Base-by-base conservation (phyloP, 2,797 vertebrate genomes). In the Poeciliopsis paucimaculata region DNA sequence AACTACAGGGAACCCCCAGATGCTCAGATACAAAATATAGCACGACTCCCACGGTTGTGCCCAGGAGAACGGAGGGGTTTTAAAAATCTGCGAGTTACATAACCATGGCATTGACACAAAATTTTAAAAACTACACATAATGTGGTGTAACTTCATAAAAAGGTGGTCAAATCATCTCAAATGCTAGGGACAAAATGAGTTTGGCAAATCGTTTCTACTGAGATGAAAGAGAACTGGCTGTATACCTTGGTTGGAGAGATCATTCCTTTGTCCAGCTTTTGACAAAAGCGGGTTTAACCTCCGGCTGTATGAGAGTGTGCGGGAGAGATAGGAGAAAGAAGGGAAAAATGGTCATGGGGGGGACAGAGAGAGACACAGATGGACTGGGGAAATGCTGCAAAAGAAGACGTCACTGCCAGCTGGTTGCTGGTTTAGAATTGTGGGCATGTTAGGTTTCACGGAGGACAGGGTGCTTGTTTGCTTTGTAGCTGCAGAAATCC, bases 1-100 rank as follows among this genome's bases (percentile, higher is more conserved):
- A 78, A 89, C 91, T 87, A 89, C 80, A 81, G 83, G 88, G 60
- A 85, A 78, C 64, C 76, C 78, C 26, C 9, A 68, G 76, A 89
- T 49, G 79, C 77, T 77, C 76, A 16, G 51, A 76, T 68, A 51
- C 66, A 81, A 76, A 87, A 89, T 64, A 72, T 13, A 77, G 77
- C 72, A 20, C n/a, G 6, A 81, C 82, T 82, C 85, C 89, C 75
- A 82, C 81, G 0, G 45, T 75, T 77, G 78, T 34, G 60, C 51
- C 36, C 41, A 47, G 68, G 57, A 71, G 70, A 74, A 76, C 68
- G 80, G 36, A 77, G 31, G 77, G 73, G 39, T 77, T 82, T 80
- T 76, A 71, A 87, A 89, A 90, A 85, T 43, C 78, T 81, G 72
- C 10, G 66, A 83, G 77, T 90, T 90, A 84, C 55, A 62, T 81